A percentile compares a stretch with the other conserved stretches of the same genome.
Evolutionary conservation across 2,888 invertebrate genomes (phyloP).

Genomic region (Ariolimax columbianus): DNA sequence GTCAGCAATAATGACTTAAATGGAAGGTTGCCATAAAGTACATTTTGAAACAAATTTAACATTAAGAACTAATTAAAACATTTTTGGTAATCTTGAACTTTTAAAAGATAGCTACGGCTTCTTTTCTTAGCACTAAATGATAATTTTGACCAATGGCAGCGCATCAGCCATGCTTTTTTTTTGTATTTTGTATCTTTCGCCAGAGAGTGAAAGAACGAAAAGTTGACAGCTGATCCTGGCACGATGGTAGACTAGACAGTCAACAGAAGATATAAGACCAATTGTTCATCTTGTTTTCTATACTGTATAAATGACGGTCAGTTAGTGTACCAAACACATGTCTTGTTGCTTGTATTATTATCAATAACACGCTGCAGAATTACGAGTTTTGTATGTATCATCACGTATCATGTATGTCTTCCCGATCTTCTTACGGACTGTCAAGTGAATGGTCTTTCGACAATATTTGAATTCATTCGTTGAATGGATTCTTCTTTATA

Average conservation of each 20-base stretch:
- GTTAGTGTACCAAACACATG: not conserved
- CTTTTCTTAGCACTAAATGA: not conserved
- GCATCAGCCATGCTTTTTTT: slow-evolving; percentile 21
- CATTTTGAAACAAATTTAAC: not conserved
- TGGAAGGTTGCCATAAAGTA: not conserved
- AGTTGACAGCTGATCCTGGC: slow-evolving; percentile 40
- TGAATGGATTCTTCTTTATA: too few species aligned
- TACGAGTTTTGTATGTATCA: not conserved
- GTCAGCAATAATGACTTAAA: not conserved
- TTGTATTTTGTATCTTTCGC: not conserved
- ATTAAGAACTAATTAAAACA: not conserved
- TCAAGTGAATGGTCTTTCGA: too few species aligned
- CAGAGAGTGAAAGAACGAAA: slow-evolving; percentile 25
- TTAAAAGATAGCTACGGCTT: not conserved
- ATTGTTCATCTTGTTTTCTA: not conserved
- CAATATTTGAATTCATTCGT: too few species aligned
- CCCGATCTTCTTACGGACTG: too few species aligned
- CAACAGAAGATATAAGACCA: not conserved
- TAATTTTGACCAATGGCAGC: slow-evolving; percentile 26
- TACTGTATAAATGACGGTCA: slow-evolving; percentile 32
- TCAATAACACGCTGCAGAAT: not conserved
- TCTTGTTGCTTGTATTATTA: not conserved
- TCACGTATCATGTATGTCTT: too few species aligned
- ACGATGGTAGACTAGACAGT: not conserved
- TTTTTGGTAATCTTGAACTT: not conserved